Conservation (phyloP, 64 coral and sea anemone species). For the Pocillopora damicornis region DNA sequence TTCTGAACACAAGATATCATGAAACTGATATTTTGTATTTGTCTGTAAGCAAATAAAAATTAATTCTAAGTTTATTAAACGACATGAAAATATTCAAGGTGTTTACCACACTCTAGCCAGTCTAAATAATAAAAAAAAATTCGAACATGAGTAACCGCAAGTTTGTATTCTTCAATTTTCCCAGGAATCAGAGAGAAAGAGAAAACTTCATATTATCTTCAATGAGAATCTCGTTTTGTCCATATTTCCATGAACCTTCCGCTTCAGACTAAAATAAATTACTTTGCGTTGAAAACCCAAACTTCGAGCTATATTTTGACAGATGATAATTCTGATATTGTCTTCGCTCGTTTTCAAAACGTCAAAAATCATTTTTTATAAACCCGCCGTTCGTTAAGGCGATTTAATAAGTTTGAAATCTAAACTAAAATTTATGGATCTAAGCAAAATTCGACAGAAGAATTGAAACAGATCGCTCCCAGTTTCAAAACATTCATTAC, state of each 20-base stretch:
- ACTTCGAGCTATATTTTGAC: background rate
- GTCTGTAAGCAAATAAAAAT: background rate
- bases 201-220: background rate
- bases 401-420: constrained; percentile 14
- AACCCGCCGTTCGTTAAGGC: background rate
- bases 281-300: background rate
- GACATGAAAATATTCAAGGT: background rate
- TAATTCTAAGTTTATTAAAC: background rate
- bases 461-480: background rate
- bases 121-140: background rate
- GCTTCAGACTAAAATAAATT: background rate
- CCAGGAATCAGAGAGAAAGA: background rate
- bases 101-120: background rate
- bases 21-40: background rate
- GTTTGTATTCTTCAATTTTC: background rate
- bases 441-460: background rate
- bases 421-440: background rate
- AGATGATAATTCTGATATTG: background rate
- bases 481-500: background rate
- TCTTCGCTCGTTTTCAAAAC: background rate
- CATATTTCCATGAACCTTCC: background rate
- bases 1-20: background rate
- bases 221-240: background rate
- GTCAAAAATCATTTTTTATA: background rate
- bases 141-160: background rate